Evolutionary conservation across 2,797 vertebrate genomes (phyloP).

Genomic region (Spheniscus humboldti): DNA sequence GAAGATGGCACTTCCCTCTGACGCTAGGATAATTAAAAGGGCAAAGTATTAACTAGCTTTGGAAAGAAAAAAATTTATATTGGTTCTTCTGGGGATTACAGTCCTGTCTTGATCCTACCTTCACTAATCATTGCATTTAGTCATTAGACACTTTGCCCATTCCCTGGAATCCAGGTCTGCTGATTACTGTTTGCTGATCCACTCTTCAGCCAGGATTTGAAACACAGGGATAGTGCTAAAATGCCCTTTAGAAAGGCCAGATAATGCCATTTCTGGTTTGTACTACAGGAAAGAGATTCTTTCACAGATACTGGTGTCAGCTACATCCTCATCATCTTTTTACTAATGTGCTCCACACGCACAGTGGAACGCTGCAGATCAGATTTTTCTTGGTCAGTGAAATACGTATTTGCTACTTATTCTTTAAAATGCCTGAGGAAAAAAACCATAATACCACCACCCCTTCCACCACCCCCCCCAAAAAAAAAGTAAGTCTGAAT

Average conservation of each 20-base stretch:
- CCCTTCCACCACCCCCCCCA: no score
- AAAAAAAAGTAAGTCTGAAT: background rate
- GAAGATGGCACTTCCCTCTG: background rate
- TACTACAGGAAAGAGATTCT: background rate
- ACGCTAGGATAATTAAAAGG: constrained; percentile 47
- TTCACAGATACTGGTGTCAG: background rate
- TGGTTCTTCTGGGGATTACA: background rate
- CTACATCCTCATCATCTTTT: background rate
- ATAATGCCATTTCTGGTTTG: constrained; percentile 28
- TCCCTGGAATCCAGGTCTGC: constrained; percentile 35
- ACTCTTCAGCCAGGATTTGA: background rate
- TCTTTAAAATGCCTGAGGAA: background rate
- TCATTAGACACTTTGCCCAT: constrained; percentile 46
- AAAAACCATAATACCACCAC: background rate
- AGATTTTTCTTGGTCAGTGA: background rate
- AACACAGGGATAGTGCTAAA: background rate
- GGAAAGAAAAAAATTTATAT: background rate
- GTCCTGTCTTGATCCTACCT: background rate
- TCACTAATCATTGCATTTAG: constrained; percentile 25
- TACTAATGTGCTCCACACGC: background rate
- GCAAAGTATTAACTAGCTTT: constrained; percentile 49
- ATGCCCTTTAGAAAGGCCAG: constrained; percentile 54
- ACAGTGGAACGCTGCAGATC: background rate
- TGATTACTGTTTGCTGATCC: constrained; percentile 40
- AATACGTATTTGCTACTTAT: background rate